Evolutionary conservation across 2,113 vertebrate species (phyloP).

Genomic region (Tachuris rubrigastra): DNA sequence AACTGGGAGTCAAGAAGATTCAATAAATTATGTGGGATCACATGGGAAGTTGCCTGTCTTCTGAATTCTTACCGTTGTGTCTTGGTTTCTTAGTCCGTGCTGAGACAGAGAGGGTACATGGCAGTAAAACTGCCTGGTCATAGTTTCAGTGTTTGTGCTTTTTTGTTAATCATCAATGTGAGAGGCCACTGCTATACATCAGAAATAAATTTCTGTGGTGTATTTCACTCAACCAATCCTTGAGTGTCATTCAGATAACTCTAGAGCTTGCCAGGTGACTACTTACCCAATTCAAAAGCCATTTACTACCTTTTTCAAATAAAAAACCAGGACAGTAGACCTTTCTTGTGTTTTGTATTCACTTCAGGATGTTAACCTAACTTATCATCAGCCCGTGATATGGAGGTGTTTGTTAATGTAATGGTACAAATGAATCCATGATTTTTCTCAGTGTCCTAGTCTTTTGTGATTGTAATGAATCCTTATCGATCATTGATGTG

Average conservation of each 20-base stretch:
- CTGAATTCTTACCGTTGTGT: background rate
- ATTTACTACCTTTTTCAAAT: background rate
- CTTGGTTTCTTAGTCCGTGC: background rate
- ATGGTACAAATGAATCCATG: background rate
- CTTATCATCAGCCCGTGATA: background rate
- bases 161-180: background rate
- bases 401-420: background rate
- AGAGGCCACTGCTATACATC: background rate
- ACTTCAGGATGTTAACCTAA: background rate
- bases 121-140: background rate
- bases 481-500: background rate
- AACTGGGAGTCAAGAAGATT: background rate
- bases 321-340: background rate
- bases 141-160: background rate
- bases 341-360: background rate
- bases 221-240: background rate
- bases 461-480: background rate
- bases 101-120: background rate
- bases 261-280: background rate
- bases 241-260: background rate
- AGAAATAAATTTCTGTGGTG: background rate
- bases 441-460: background rate
- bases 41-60: fast-evolving
- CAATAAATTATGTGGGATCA: background rate
- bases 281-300: background rate